Evolutionary conservation across 2,113 vertebrate genomes (phyloP), one percentile per base, ranked within the genome.

Genomic region (Aix galericulata): DNA sequence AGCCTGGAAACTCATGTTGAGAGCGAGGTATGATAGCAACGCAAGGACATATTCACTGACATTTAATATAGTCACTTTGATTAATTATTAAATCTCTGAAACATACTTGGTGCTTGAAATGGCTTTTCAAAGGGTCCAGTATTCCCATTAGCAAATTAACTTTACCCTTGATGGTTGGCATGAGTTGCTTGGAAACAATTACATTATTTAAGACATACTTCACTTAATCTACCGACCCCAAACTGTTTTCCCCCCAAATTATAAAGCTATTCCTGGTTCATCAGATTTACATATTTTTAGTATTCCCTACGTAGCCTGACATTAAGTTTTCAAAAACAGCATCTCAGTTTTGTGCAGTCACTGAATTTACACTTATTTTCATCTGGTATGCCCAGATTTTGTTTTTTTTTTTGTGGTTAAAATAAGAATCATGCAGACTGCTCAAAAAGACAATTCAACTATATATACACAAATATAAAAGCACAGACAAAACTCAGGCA

Each of bases 81-180:
- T 95, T 94, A 96, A 96, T 96, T 94, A 95, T 97, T 95, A 96
- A 96, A 79, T 83, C 66, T 86, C 90, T 94, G 88, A 92, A 95
- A 89, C 0, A 8, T 91, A 86, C 72, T 66, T 91, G 74, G 78
- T 92, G 81, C 62, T 93, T 92, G 86, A 94, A 96, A 94, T 38
- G 34, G 86, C 73, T 92, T 96, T 95, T 95, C 95, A 92, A 93
- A 95, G 88, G 38, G 64, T 81, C 82, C 91, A 59, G 22, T 68
- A 64, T 84, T 89, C 38, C 67, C 93, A 95, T 93, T 92, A 96
- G 88, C 75, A 95, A 94, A 96, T 96, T 97, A 95, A 96, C 81
- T 93, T 94, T 59, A 83, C 46, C 74, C 86, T 88, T 46, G 76
- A 88, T n/a, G 79, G 72, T 52, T 94, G 74, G 58, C 81, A 91